phyloP scores from a whole-genome alignment of 2,888 invertebrate species.

The Strigamia transsilvanica region DNA sequence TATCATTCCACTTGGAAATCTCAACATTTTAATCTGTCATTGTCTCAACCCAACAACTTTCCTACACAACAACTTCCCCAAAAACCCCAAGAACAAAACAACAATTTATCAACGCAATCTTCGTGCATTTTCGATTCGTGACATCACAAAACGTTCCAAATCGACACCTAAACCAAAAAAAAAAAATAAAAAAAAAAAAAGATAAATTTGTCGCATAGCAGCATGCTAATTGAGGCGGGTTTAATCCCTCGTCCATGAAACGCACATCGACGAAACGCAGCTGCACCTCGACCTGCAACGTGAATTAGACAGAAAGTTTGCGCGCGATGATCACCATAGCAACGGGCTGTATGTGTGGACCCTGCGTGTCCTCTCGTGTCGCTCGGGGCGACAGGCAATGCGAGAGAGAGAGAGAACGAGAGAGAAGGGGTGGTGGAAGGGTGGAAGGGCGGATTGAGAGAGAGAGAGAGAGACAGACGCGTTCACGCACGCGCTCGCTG shows the following conservation, averaged over 20 bases:
- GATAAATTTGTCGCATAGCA: background rate
- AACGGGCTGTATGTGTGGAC: constrained; percentile 31
- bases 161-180: background rate
- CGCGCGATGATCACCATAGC: constrained; percentile 32
- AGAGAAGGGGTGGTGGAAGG: constrained; percentile 6
- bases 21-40: too few relatives aligned
- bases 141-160: background rate
- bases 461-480: constrained; percentile 25
- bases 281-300: constrained; percentile 38
- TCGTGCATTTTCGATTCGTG: background rate
- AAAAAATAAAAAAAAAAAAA: background rate
- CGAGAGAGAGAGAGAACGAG: background rate
- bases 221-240: constrained; percentile 19
- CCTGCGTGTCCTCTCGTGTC: constrained; percentile 37
- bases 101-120: constrained; percentile 8
- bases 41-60: background rate
- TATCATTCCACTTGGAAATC: too few relatives aligned
- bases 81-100: background rate
- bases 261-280: constrained; percentile 30
- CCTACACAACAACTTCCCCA: too few relatives aligned
- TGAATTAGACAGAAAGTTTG: constrained; percentile 37
- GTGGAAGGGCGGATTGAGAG: background rate
- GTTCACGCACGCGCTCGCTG: constrained; percentile 40
- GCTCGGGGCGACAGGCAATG: constrained; percentile 27
- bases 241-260: constrained; percentile 35